Conservation (phyloP, 2,888 invertebrate species). For the Ischnura elegans region DNA sequence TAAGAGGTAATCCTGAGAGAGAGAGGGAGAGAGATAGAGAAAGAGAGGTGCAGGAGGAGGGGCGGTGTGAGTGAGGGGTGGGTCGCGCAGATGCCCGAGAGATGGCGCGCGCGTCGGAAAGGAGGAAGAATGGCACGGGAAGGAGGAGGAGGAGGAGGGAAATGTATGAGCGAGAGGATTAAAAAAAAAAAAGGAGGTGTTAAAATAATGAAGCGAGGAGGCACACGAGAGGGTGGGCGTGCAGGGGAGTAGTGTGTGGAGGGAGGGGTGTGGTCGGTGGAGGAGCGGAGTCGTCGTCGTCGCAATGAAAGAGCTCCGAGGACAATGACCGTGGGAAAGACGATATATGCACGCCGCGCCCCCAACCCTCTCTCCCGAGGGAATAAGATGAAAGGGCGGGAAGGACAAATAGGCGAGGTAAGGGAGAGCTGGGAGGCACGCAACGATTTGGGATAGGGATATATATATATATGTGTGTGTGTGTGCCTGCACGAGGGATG, state of each 20-base stretch:
- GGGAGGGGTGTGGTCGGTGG: background rate
- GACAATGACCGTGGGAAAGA: conserved; percentile 27
- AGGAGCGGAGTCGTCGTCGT: background rate
- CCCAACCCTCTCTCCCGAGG: background rate
- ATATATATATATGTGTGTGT: no score
- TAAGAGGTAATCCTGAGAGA: no score
- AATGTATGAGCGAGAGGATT: conserved; percentile 22
- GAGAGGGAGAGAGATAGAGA: no score
- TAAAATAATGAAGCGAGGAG: conserved; percentile 29
- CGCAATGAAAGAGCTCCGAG: conserved; percentile 1
- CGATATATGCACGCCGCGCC: background rate
- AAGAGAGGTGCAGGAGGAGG: no score
- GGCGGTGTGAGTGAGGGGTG: background rate
- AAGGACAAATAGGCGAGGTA: background rate
- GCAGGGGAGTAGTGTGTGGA: background rate
- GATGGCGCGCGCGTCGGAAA: background rate
- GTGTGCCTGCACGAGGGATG: background rate
- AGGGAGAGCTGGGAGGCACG: background rate
- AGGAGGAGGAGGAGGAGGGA: background rate
- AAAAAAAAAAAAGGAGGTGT: background rate
- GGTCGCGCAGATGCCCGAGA: background rate
- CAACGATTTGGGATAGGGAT: no score
- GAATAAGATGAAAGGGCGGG: conserved; percentile 27
- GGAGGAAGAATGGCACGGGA: background rate
- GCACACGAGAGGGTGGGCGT: background rate